Base-by-base conservation (phyloP, 2,888 invertebrate species). In the Marasmarcha lunaedactyla region DNA sequence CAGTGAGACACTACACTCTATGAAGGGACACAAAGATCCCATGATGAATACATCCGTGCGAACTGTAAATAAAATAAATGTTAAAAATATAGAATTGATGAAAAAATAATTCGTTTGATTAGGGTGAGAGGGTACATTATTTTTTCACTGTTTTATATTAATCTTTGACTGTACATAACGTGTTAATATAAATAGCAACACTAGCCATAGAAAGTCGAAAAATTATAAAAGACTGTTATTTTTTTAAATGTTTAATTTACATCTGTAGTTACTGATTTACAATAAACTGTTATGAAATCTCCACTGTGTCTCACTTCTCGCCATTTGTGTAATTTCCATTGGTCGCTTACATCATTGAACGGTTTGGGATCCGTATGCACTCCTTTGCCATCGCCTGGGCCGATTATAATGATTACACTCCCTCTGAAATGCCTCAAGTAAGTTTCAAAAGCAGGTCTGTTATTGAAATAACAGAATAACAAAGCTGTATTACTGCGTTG, bases 381-480 rank as follows among this genome's bases (percentile, higher is more conserved):
- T 9, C 87, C 85, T 40, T 84, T 73, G 3, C 85, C 86, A 14
- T 86, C 73, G 1, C 73, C 84, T 0, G 93, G 93, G 0, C 93
- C 94, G 45, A 93, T 89, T 11, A 94, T 88, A 53, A 94, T 77
- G 38, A 95, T 62, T 43, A 89, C 78, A 27, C 78, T 73, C 20
- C 95, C 90, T 15, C 69, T 57, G 61, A 88, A 91, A 54, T 84
- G 60, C 48, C 85, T 62, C 42, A 94, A 64, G 54, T 94, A 94
- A 7, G 88, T 71, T 9, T 77, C 57, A 64, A 93, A 94, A 14
- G 91, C 91, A 1, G 57, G 49, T 5, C 87, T 84, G 54, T 91
- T 87, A 56, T 93, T 94, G 54, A 94, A 94, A 55, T 94, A 94
- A 57, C 93, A 94, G 63, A 94, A 94, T 36, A 94, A 57, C 38